Conservation (phyloP, 2,888 invertebrate genomes). For the Agapetus fuscipes region DNA sequence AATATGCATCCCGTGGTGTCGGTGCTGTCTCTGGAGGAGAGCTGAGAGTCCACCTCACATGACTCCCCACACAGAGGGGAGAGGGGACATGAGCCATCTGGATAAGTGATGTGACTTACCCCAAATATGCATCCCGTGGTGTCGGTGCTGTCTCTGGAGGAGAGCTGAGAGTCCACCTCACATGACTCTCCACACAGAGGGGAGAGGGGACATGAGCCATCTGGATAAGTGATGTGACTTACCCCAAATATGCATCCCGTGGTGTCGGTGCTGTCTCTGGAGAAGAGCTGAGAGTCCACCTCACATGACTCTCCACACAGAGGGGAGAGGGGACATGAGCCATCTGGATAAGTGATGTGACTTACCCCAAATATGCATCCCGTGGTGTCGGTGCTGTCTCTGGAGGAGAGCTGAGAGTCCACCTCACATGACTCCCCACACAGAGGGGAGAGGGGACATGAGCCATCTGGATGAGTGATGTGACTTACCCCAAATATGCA, state of each 20-base stretch:
- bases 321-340: no score
- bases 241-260: slow-evolving; percentile 36
- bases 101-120: no score
- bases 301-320: slow-evolving; percentile 29
- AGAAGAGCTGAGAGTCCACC: slow-evolving; percentile 30
- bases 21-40: slow-evolving; percentile 27
- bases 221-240: no score
- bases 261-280: background rate
- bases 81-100: slow-evolving; percentile 19
- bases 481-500: slow-evolving; percentile 36
- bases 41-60: slow-evolving; percentile 33
- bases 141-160: slow-evolving; percentile 30
- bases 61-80: slow-evolving; percentile 26
- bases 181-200: slow-evolving; percentile 27
- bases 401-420: slow-evolving; percentile 28
- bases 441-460: slow-evolving; percentile 24
- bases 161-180: slow-evolving; percentile 32
- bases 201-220: slow-evolving; percentile 21
- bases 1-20: slow-evolving; percentile 40
- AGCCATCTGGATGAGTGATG: no score
- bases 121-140: slow-evolving; percentile 39
- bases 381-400: background rate
- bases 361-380: slow-evolving; percentile 38
- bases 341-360: no score
- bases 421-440: slow-evolving; percentile 29